Evolutionary conservation across 2,113 vertebrate species (phyloP).

Genomic region (Typhlomys cinereus): DNA sequence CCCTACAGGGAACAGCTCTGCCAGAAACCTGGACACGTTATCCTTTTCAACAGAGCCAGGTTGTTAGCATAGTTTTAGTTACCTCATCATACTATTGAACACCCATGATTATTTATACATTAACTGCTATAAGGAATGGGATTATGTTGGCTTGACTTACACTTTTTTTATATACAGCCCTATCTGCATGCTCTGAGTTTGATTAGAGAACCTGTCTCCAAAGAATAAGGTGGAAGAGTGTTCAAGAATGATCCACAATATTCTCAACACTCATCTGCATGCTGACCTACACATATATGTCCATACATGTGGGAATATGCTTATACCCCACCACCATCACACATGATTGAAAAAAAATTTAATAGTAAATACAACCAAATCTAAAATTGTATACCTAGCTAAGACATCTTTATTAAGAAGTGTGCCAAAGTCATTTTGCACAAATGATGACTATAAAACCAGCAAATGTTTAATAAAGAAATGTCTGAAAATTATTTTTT

Average conservation of each 20-base stretch:
- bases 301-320: no score
- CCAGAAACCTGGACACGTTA: background rate
- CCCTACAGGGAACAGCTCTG: background rate
- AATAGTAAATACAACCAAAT: background rate
- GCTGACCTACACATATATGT: no score
- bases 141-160: background rate
- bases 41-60: background rate
- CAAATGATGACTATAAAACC: background rate
- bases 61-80: background rate
- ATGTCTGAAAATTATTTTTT: background rate
- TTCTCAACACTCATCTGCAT: background rate
- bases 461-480: background rate
- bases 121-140: background rate
- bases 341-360: no score
- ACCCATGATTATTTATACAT: background rate
- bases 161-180: background rate
- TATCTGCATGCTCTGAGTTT: constrained; percentile 9
- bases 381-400: background rate
- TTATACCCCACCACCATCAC: no score
- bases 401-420: constrained; percentile 10
- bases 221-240: background rate
- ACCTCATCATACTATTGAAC: background rate
- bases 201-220: background rate
- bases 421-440: background rate
- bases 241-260: background rate